phyloP scores from a whole-genome alignment of 2,888 invertebrate species.

The Cerastis rubricosa region DNA sequence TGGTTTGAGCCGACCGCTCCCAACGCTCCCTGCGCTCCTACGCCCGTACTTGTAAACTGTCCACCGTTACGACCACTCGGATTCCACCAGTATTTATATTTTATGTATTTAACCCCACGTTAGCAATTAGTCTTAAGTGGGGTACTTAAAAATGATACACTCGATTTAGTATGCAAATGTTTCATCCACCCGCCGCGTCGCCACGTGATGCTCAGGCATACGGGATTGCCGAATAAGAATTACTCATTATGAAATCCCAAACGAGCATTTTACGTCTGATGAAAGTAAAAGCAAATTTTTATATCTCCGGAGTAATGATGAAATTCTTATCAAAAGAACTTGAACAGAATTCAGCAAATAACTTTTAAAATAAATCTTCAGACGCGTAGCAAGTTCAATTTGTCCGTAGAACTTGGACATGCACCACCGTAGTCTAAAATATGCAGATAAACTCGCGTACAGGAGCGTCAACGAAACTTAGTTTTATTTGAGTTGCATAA shows the following conservation, averaged over 20 bases:
- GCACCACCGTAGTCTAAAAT: conserved; percentile 65
- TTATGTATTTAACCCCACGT: conserved; percentile 62
- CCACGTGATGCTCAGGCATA: conserved; percentile 42
- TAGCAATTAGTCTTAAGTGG: conserved; percentile 65
- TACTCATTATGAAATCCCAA: conserved; percentile 34
- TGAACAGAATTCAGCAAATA: conserved; percentile 47
- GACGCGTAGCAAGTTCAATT: conserved; percentile 61
- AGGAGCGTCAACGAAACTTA: conserved; percentile 73
- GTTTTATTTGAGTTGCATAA: conserved; percentile 77
- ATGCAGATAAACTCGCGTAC: conserved; percentile 72
- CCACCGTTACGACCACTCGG: conserved; percentile 51
- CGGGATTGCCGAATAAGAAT: conserved; percentile 43
- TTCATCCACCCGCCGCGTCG: conserved; percentile 50
- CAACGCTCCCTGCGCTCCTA: conserved; percentile 32
- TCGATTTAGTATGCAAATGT: conserved; percentile 68
- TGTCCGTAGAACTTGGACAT: conserved; percentile 68
- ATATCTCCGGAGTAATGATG: conserved; percentile 15
- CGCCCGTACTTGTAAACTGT: conserved; percentile 62
- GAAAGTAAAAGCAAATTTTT: conserved; percentile 25
- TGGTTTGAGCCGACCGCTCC: conserved; percentile 68
- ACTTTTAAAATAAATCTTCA: conserved; percentile 65
- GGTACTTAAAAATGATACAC: conserved; percentile 67
- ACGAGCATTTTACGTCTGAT: conserved; percentile 27
- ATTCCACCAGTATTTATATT: conserved; percentile 60
- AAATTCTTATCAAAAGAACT: conserved; percentile 40